Percentiles rank a stretch among this genome's conserved stretches.
These are phyloP conservation scores for Lysandra coridon DNA, from an alignment of 2,888 invertebrate species.

Conservation along the genomic window DNA sequence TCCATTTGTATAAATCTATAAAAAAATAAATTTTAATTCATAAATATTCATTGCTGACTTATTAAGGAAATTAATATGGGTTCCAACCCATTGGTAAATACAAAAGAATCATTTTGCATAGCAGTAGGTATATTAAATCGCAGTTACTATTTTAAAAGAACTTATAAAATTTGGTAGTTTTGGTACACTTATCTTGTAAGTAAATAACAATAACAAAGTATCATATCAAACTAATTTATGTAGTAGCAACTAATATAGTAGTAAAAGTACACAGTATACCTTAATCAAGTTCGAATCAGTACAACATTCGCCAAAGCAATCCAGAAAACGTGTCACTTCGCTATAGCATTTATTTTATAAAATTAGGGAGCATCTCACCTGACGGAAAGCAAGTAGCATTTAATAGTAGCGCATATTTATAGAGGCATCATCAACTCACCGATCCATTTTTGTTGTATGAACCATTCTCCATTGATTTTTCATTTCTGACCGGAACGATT, in stretches of 20 bases:
- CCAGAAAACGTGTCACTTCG: neutral
- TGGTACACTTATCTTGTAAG: neutral
- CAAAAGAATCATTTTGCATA: neutral
- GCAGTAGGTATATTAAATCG: neutral
- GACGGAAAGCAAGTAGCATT: neutral
- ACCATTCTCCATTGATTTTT: slow-evolving; percentile 3
- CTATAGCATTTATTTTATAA: neutral
- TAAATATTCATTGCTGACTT: no score
- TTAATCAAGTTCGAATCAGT: neutral
- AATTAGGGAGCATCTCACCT: no score
- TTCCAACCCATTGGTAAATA: no score
- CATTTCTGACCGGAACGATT: slow-evolving; percentile 31
- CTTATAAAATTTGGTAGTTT: neutral
- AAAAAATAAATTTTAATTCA: slow-evolving; percentile 19
- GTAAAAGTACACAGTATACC: neutral
- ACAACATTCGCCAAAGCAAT: slow-evolving; percentile 5
- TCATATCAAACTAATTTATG: neutral
- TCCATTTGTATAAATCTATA: slow-evolving; percentile 36
- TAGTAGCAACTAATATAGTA: neutral
- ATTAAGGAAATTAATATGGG: no score
- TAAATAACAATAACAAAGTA: neutral
- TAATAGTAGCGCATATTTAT: neutral
- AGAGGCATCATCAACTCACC: neutral
- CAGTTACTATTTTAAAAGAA: neutral
- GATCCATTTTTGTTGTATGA: neutral